Evolutionary conservation across 2,888 invertebrate genomes (phyloP).

Genomic region (Conops quadrifasciatus): DNA sequence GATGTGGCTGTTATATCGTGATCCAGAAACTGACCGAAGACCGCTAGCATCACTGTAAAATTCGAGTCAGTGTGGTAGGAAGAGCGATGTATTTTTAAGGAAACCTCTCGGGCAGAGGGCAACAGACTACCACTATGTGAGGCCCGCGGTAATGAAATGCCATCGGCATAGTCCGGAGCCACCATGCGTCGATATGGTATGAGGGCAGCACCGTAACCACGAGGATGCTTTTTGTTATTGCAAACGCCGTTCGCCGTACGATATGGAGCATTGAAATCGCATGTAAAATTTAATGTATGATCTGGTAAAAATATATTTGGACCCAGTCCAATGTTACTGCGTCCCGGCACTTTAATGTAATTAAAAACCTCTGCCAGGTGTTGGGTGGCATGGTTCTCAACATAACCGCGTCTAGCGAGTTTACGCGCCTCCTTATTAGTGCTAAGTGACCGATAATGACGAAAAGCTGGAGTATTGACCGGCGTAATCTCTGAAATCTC

Average conservation of each 20-base stretch:
- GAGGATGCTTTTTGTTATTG: slow-evolving; percentile 74
- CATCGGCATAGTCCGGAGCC: slow-evolving; percentile 80
- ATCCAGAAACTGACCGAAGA: slow-evolving; percentile 89
- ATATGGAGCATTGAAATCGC: slow-evolving; percentile 68
- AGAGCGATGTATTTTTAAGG: slow-evolving; percentile 77
- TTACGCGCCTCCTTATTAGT: slow-evolving; percentile 71
- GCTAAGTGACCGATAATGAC: slow-evolving; percentile 76
- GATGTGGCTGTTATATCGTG: slow-evolving; percentile 89
- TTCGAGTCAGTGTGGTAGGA: slow-evolving; percentile 77
- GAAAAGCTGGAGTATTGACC: slow-evolving; percentile 71
- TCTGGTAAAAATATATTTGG: slow-evolving; percentile 57
- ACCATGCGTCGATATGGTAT: slow-evolving; percentile 77
- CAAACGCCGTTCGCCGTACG: slow-evolving; percentile 78
- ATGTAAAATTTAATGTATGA: slow-evolving; percentile 57
- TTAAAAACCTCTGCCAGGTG: slow-evolving; percentile 68
- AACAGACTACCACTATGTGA: slow-evolving; percentile 65
- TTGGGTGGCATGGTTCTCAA: slow-evolving; percentile 75
- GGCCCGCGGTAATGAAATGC: slow-evolving; percentile 73
- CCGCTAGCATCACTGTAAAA: slow-evolving; percentile 85
- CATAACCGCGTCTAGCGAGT: slow-evolving; percentile 73
- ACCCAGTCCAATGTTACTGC: slow-evolving; percentile 62
- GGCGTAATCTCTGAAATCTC: slow-evolving; percentile 65
- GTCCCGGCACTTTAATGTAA: slow-evolving; percentile 56
- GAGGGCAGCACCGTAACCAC: slow-evolving; percentile 76
- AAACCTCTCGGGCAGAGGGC: slow-evolving; percentile 81